These are phyloP conservation scores for Peromyscus maniculatus DNA, from an alignment of 2,113 vertebrate species.

Conservation along the genomic window DNA sequence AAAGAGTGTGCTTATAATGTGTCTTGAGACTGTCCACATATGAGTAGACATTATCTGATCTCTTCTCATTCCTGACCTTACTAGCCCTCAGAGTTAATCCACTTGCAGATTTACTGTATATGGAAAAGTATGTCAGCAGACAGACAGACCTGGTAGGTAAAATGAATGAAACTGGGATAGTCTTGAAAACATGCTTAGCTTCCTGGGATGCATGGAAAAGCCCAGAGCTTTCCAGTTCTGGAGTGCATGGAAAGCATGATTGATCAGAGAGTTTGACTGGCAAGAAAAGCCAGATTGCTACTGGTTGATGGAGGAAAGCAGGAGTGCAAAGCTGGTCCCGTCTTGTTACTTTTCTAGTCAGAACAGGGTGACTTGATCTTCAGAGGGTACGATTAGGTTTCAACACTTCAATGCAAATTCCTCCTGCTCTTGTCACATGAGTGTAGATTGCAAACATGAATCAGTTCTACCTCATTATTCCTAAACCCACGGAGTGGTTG, in stretches of 20 bases:
- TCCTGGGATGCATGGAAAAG: slow-evolving; percentile 29
- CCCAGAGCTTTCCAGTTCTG: not conserved
- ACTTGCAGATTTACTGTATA: not conserved
- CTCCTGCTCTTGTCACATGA: slow-evolving; percentile 27
- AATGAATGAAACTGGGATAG: not conserved
- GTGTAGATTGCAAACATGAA: not conserved
- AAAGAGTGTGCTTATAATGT: not conserved
- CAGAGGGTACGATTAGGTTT: slow-evolving; percentile 12
- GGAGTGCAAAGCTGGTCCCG: not conserved
- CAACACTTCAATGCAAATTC: not conserved
- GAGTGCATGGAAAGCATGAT: not conserved
- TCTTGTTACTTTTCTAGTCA: not conserved
- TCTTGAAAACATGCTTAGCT: slow-evolving; percentile 46
- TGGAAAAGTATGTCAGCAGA: slow-evolving; percentile 26
- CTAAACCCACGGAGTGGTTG: not conserved
- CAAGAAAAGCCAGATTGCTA: slow-evolving; percentile 19
- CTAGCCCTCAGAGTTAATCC: not conserved
- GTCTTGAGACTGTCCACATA: not conserved
- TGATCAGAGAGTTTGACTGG: not conserved
- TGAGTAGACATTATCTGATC: not conserved
- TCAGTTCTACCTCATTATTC: not conserved
- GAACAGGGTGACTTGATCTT: not conserved
- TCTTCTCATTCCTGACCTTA: not conserved
- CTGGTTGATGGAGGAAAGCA: slow-evolving; percentile 17
- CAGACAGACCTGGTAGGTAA: slow-evolving; percentile 44